Conservation (phyloP, 2,888 invertebrate species). For the Bellardia bayeri region DNA sequence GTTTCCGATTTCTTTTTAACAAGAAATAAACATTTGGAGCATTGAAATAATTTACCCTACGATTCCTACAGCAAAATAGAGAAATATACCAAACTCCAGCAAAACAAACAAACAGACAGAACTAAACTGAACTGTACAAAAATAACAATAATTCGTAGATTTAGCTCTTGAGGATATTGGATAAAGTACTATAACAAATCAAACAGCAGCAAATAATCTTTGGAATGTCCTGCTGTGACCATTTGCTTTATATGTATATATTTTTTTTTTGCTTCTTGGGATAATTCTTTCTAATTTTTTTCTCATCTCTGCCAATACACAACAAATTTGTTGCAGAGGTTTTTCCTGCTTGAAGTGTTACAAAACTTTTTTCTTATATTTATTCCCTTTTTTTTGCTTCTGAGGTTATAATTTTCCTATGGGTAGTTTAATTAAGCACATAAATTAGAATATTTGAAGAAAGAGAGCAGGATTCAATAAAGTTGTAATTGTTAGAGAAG, state of each 20-base stretch:
- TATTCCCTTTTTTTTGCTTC: constrained; percentile 25
- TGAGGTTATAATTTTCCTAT: constrained; percentile 68
- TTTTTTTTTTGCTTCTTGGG: constrained; percentile 35
- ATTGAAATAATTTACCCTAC: constrained; percentile 69
- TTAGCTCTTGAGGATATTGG: constrained; percentile 65
- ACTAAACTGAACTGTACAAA: constrained; percentile 18
- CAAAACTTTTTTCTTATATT: constrained; percentile 49
- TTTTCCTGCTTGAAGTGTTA: constrained; percentile 37
- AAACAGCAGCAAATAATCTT: constrained; percentile 69
- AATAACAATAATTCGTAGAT: constrained; percentile 61
- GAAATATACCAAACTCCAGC: constrained; percentile 19
- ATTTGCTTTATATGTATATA: constrained; percentile 62
- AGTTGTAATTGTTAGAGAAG: constrained; percentile 29
- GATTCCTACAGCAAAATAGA: constrained; percentile 13
- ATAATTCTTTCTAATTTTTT: constrained; percentile 37
- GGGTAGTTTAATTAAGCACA: constrained; percentile 70
- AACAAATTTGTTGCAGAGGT: constrained; percentile 64
- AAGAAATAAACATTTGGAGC: constrained; percentile 66
- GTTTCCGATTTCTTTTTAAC: constrained; percentile 71
- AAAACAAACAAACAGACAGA: constrained; percentile 37
- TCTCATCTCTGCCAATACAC: constrained; percentile 40
- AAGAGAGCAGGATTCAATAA: constrained; percentile 5
- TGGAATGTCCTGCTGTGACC: constrained; percentile 71
- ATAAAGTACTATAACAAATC: constrained; percentile 70
- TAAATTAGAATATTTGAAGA: constrained; percentile 66